Conservation (phyloP, 2,797 vertebrate genomes). For the Phataginus tetradactyla region DNA sequence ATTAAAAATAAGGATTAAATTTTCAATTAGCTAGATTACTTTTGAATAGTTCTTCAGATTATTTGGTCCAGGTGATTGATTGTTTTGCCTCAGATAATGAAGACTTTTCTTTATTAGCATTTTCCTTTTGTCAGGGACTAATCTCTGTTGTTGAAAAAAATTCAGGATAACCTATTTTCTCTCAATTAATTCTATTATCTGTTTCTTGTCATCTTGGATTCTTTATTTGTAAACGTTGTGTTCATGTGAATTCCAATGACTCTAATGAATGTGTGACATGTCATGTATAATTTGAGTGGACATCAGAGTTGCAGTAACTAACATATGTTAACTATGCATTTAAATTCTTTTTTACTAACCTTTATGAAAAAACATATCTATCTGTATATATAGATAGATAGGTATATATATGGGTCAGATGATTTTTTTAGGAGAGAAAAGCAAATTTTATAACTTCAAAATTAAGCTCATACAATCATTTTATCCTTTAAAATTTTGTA, state of each 20-base stretch:
- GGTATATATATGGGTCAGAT: not conserved
- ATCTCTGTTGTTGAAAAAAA: conserved; percentile 12
- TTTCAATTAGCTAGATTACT: not conserved
- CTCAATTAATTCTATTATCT: conserved; percentile 42
- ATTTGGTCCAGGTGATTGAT: not conserved
- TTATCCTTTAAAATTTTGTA: not conserved
- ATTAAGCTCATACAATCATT: not conserved
- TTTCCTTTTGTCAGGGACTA: not conserved
- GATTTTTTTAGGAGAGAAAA: not conserved
- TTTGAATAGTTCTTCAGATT: not conserved
- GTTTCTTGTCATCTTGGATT: conserved; percentile 56
- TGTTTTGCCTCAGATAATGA: not conserved
- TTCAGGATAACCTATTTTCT: not conserved
- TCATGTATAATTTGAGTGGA: conserved; percentile 37
- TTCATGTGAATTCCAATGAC: conserved; percentile 44
- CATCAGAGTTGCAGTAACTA: conserved; percentile 20
- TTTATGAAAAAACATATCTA: conserved; percentile 9
- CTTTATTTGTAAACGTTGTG: conserved; percentile 55
- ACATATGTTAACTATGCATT: conserved; percentile 39
- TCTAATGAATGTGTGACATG: conserved; percentile 32
- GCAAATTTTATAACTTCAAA: not conserved
- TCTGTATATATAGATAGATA: no score
- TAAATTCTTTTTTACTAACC: conserved; percentile 5
- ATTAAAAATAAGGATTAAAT: conserved; percentile 7
- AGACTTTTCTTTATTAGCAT: not conserved